These are phyloP conservation scores for Pangasius macronema DNA, from an alignment of 2,797 vertebrate species.

Conservation along the genomic window DNA sequence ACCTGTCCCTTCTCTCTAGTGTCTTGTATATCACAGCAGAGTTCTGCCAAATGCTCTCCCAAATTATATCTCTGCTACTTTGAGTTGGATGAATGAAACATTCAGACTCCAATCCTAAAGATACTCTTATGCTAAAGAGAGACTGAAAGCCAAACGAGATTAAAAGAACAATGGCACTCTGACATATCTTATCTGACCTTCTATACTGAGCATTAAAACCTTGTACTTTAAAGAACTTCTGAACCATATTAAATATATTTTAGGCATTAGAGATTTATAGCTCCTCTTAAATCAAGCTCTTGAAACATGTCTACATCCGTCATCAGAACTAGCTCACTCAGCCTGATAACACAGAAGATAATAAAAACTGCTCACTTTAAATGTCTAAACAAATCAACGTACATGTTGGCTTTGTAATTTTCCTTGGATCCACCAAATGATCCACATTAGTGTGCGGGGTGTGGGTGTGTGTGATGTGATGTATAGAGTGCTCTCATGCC, in stretches of 20 bases:
- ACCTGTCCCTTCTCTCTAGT: conserved; percentile 13
- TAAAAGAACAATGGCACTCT: not conserved
- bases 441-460: not conserved
- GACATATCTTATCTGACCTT: conserved; percentile 1
- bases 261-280: no score
- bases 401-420: not conserved
- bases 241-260: not conserved
- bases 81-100: not conserved
- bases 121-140: not conserved
- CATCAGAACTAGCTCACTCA: not conserved
- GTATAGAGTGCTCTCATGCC: not conserved
- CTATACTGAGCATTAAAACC: not conserved
- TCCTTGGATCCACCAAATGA: conserved; percentile 17
- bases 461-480: not conserved
- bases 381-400: conserved; percentile 24
- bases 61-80: not conserved
- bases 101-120: not conserved
- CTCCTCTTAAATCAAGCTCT: not conserved
- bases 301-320: not conserved
- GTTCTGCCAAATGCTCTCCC: conserved; percentile 12
- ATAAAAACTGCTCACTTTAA: not conserved
- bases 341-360: not conserved
- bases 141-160: not conserved
- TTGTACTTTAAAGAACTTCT: not conserved
- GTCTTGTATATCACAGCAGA: conserved; percentile 3